Percentiles rank a stretch among this genome's conserved stretches.
Evolutionary conservation across 1,140 invertebrate species (phyloP).

Genomic region (Micrasema minimum): DNA sequence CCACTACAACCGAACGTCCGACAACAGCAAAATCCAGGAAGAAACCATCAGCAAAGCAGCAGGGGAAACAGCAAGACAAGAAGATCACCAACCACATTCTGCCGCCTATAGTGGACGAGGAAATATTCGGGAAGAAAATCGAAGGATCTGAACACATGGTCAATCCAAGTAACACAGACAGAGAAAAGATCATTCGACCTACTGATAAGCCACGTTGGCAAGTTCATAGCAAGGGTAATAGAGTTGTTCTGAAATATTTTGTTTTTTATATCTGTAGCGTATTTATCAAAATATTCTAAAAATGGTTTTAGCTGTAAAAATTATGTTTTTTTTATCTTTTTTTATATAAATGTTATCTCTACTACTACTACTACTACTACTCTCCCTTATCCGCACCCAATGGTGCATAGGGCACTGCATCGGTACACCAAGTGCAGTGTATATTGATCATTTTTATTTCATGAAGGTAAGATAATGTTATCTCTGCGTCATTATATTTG

Average conservation of each 20-base stretch:
- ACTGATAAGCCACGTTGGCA: constrained; percentile 45
- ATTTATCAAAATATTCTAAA: neutral
- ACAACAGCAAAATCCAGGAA: constrained; percentile 45
- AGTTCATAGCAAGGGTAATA: constrained; percentile 28
- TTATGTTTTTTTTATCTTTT: no score
- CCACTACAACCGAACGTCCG: constrained; percentile 39
- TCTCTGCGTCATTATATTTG: no score
- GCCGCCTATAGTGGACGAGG: constrained; percentile 31
- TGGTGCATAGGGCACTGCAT: no score
- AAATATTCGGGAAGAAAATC: constrained; percentile 33
- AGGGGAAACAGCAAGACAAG: constrained; percentile 44
- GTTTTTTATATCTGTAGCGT: no score
- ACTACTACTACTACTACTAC: no score
- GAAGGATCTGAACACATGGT: constrained; percentile 34
- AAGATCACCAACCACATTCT: constrained; percentile 48
- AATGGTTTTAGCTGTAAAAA: no score
- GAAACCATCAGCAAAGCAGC: constrained; percentile 42
- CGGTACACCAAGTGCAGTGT: no score
- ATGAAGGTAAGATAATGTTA: no score
- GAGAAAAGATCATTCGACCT: constrained; percentile 31
- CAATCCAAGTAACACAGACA: constrained; percentile 13
- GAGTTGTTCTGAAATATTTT: no score
- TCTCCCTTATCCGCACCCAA: no score
- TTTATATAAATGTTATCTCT: no score
- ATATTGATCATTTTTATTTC: no score